Base-by-base conservation (phyloP, 2,888 invertebrate species). In the Gymnocheta viridis region DNA sequence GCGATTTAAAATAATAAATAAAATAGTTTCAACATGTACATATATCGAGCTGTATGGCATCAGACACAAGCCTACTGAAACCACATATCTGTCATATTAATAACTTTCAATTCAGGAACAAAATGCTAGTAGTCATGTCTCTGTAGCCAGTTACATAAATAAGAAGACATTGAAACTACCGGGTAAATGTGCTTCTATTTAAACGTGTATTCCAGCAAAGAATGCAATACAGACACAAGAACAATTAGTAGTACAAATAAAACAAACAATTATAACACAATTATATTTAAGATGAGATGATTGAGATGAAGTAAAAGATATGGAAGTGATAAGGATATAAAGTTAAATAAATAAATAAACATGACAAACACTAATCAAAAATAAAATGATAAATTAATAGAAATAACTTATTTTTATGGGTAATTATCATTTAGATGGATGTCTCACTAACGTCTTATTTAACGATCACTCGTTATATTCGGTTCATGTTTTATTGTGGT, bases 231-330 rank as follows among this genome's bases (percentile, higher is more conserved):
- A 27, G 19, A 27, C 19, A 35, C 12, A 41, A 27, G 27, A 27
- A 41, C 54, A 56, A 56, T 41, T 70, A 19, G 19, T 47, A 47
- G 47, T 22, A 38, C 17, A 27, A 38, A 29, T 27, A 54, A 38
- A 47, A 32, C 4, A 69, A 69, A 35, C 17, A 56, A 54, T 54
- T 70, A 54, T 56, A 38, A 54, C 27, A 24, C 38, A 56, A 56
- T 54, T 24, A 38, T 41, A 41, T 54, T 56, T 41, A 10, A 41
- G 41, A 27, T 41, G 12, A 7, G 17, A 54, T 12, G 24, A 24
- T 49, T 32, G 12, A 6, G 32, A 17, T 22, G n/a, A 51, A 35
- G 24, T 6, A 24, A 24, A 14, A 12, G 58, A 51, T 12, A n/a
- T 51, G 51, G 9, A 17, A 47, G 19, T 32, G 49, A 49, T 51